phyloP scores from a whole-genome alignment of 1,140 invertebrate genomes.

The Zaprionus davidi region DNA sequence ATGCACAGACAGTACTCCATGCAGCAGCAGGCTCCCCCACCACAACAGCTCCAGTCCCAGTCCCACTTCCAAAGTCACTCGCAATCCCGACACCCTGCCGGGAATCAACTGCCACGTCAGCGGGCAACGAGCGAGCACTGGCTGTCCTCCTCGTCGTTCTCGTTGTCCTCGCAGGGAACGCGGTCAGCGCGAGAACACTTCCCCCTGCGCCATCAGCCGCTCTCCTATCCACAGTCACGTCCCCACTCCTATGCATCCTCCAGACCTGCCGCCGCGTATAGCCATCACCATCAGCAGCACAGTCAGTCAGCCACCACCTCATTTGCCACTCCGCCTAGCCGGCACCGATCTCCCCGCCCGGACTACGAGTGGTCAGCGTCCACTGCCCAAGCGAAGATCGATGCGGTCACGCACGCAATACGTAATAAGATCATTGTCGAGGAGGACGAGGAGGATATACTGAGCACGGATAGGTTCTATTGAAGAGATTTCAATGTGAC shows the following conservation, averaged over 20 bases:
- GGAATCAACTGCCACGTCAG: conserved; percentile 43
- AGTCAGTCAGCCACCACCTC: conserved; percentile 49
- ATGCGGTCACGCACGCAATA: conserved; percentile 76
- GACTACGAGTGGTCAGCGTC: conserved; percentile 51
- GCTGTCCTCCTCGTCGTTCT: conserved; percentile 57
- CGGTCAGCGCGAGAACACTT: conserved; percentile 59
- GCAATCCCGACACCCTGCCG: conserved; percentile 16
- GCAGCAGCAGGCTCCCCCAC: conserved; percentile 33
- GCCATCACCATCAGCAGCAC: conserved; percentile 20
- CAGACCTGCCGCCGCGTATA: conserved; percentile 17
- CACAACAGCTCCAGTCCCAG: conserved; percentile 13
- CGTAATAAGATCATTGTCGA: conserved; percentile 81
- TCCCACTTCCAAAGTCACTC: neutral
- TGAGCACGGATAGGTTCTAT: conserved; percentile 80
- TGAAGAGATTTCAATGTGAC: conserved; percentile 77
- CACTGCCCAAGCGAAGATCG: conserved; percentile 66
- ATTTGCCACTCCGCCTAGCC: conserved; percentile 48
- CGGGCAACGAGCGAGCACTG: conserved; percentile 48
- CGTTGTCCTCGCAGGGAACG: conserved; percentile 46
- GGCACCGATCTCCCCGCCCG: conserved; percentile 6
- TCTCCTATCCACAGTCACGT: conserved; percentile 57
- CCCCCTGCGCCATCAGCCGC: conserved; percentile 70
- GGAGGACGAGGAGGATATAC: conserved; percentile 81
- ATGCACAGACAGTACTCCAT: conserved; percentile 40
- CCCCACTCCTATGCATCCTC: conserved; percentile 17